Base-by-base conservation (phyloP, 2,113 vertebrate genomes). In the Struthio camelus region DNA sequence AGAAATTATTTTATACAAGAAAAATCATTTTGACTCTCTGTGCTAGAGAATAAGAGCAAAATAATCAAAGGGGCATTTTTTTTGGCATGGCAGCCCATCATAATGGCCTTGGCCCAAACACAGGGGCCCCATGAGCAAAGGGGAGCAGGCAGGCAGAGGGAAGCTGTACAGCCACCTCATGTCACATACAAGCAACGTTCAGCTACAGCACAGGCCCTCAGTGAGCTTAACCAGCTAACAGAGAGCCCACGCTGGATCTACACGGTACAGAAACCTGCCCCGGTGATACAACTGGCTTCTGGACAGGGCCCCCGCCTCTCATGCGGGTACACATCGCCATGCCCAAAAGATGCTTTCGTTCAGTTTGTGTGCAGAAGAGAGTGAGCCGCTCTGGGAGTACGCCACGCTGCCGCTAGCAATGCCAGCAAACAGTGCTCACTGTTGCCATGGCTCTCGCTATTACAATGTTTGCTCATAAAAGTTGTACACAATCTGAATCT, bases 81-180 rank as follows among this genome's bases (percentile, higher is more conserved):
- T 59, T 23, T 42, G 36, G 16, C 1, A 0, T n/a, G 16, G 23
- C 22, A 34, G 10, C 8, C 24, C 15, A 1, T n/a, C 3, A 14
- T 0, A 3, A 28, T 13, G 28, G 12, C 40, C 4, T 50, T 38
- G 30, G 22, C 51, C 34, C 30, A 11, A 16, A 22, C 4, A 17
- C 4, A 22, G 34, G 2, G 4, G 2, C 34, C 15, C 3, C 4
- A 4, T 6, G 34, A 77, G 16, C 32, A 24, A 11, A 18, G 0
- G 2, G 24, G 17, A 23, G 24, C 3, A 28, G 20, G 8, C 38
- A 38, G 20, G 15, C 30, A 40, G 38, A 66, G 6, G 9, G 50
- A 48, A 67, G 20, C 32, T 18, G 3, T n/a, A n/a, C 0, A 1
- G 36, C 23, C n/a, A 8, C 5, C 0, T 23, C 1, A 0, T 6